These are phyloP conservation scores for Campodea augens DNA, from an alignment of 1,140 invertebrate genomes.

Conservation along the genomic window DNA sequence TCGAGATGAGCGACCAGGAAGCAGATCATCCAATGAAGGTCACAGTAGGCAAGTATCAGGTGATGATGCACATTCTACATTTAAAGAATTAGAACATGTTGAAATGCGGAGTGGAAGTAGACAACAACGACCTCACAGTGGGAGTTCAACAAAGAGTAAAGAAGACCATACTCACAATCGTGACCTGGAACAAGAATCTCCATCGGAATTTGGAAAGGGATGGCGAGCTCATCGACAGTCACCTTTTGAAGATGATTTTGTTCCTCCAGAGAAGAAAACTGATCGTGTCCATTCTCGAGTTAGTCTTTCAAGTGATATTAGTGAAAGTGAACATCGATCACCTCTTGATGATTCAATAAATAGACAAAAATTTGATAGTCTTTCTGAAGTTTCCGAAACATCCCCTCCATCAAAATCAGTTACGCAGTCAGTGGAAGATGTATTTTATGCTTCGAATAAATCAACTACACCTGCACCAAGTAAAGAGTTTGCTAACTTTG, in stretches of 20 bases:
- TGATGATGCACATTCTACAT: no score
- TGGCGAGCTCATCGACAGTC: conserved; percentile 24
- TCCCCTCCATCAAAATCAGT: not conserved
- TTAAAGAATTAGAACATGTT: no score
- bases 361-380: conserved; percentile 5
- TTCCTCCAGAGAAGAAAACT: conserved; percentile 25
- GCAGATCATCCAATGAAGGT: no score
- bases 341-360: conserved; percentile 13
- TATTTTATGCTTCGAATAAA: conserved; percentile 11
- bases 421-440: conserved; percentile 9
- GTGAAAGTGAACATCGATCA: conserved; percentile 17
- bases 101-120: no score
- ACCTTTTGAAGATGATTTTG: conserved; percentile 52
- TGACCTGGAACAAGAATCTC: no score
- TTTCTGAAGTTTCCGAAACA: conserved; percentile 8
- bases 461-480: not conserved
- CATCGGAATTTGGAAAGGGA: no score
- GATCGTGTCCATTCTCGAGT: conserved; percentile 12
- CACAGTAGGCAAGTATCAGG: no score
- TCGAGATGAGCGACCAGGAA: no score
- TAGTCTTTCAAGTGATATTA: conserved; percentile 19
- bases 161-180: no score
- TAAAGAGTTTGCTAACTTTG: conserved; percentile 7
- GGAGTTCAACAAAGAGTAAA: no score
- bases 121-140: no score